Conservation (phyloP, 2,797 vertebrate species). For the Poecilia picta region DNA sequence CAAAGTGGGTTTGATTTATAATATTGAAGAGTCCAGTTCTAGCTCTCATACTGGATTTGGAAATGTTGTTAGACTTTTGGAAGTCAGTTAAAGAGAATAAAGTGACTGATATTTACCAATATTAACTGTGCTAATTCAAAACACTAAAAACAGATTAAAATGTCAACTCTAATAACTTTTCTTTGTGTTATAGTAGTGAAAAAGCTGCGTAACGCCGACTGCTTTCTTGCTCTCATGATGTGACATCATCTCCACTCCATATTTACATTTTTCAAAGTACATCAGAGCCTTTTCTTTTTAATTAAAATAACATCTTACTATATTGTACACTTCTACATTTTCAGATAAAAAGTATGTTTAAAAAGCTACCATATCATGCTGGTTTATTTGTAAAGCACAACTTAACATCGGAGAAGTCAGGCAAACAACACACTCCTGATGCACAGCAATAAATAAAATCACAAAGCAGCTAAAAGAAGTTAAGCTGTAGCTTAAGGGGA, state of each 20-base stretch:
- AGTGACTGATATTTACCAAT: neutral
- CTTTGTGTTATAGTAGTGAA: neutral
- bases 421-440: neutral
- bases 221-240: neutral
- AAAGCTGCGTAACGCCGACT: neutral
- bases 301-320: neutral
- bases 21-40: neutral
- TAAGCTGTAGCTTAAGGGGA: neutral
- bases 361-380: neutral
- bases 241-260: neutral
- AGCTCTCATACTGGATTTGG: neutral
- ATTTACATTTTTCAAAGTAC: neutral
- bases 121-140: neutral
- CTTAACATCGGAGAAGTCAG: too few species aligned
- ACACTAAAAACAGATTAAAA: neutral
- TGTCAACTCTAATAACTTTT: neutral
- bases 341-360: neutral
- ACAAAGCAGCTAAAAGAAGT: neutral
- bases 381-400: neutral
- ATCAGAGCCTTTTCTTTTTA: neutral
- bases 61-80: neutral
- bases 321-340: neutral
- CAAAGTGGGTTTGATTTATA: neutral
- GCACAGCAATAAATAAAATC: neutral
- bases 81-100: neutral